Evolutionary conservation across 2,797 vertebrate species (phyloP).

Genomic region (Typhlichthys eigenmanni): DNA sequence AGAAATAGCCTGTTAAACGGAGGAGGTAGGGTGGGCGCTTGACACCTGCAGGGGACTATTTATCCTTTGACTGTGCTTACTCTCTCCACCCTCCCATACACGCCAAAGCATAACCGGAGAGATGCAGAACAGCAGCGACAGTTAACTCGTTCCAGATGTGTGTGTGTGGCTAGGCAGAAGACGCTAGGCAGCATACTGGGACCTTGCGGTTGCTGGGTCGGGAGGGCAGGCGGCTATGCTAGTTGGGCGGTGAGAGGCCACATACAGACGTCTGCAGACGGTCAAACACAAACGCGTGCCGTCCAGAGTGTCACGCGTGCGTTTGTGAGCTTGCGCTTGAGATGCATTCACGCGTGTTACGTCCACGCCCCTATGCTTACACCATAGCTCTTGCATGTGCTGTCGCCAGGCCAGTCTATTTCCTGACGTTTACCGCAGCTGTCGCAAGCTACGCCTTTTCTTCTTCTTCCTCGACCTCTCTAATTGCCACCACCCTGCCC

Average conservation of each 20-base stretch:
- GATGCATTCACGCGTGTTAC: no score
- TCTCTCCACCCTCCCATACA: constrained; percentile 26
- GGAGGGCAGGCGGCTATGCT: neutral
- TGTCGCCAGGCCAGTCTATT: neutral
- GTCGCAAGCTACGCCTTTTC: constrained; percentile 27
- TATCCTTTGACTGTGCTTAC: constrained; percentile 42
- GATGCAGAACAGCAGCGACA: constrained; percentile 51
- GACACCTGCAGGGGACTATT: constrained; percentile 51
- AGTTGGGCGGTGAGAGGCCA: constrained; percentile 7
- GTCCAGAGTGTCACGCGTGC: no score
- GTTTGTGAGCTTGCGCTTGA: no score
- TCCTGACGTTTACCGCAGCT: constrained; percentile 33
- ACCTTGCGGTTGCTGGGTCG: constrained; percentile 1
- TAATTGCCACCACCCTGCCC: constrained; percentile 64
- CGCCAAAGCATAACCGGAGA: neutral
- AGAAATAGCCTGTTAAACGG: constrained; percentile 4
- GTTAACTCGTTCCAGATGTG: constrained; percentile 77
- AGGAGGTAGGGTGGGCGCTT: constrained; percentile 6
- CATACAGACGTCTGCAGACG: neutral
- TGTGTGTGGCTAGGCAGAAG: constrained; percentile 2
- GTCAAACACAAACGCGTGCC: neutral
- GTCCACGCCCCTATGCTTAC: neutral
- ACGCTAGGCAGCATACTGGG: constrained; percentile 21
- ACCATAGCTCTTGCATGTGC: neutral
- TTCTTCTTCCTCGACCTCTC: constrained; percentile 48